phyloP scores from a whole-genome alignment of 2,888 invertebrate species.

The Drepanosiphum platanoidis region DNA sequence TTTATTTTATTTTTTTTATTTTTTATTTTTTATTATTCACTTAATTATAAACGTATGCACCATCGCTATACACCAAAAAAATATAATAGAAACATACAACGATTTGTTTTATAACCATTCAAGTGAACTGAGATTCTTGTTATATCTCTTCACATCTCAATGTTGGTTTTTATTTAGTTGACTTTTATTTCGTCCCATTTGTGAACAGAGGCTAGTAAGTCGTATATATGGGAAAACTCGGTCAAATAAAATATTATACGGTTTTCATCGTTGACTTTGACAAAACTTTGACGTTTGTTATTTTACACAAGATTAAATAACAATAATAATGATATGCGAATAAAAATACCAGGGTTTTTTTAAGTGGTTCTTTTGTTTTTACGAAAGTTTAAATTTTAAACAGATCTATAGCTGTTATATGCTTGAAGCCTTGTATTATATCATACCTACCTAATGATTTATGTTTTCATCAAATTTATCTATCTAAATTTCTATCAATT shows the following conservation, averaged over 20 bases:
- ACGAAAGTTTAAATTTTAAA: not conserved
- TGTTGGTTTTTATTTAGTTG: not conserved
- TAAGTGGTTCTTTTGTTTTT: not conserved
- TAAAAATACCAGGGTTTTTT: not conserved
- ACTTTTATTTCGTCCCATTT: slow-evolving; percentile 23
- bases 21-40: too few species aligned
- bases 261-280: not conserved
- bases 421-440: too few species aligned
- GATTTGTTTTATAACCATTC: not conserved
- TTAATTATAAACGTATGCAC: too few species aligned
- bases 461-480: too few species aligned
- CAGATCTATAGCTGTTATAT: not conserved
- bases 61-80: too few species aligned
- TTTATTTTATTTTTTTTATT: too few species aligned
- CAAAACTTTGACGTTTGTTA: slow-evolving; percentile 13
- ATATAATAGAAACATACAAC: not conserved
- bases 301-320: not conserved
- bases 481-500: too few species aligned
- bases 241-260: slow-evolving; percentile 11
- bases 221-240: slow-evolving; percentile 20
- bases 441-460: too few species aligned
- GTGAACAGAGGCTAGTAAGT: not conserved
- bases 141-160: not conserved
- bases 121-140: not conserved
- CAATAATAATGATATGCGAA: not conserved